These are phyloP conservation scores for Pelodiscus sinensis DNA, from an alignment of 2,113 vertebrate genomes.

Conservation along the genomic window DNA sequence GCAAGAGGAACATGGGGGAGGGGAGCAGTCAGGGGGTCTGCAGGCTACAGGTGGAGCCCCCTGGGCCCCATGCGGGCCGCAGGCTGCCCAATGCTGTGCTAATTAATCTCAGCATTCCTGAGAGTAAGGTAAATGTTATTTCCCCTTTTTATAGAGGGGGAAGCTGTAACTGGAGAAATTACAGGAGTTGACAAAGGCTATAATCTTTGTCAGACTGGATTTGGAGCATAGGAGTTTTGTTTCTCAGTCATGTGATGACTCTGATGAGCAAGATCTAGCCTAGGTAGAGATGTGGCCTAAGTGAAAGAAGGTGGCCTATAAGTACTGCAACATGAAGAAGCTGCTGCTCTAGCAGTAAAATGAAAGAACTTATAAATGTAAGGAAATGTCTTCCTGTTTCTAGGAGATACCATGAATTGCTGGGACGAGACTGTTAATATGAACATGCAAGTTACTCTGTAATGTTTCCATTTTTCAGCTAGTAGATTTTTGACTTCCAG, in stretches of 20 bases:
- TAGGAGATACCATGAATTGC: neutral
- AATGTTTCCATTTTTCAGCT: neutral
- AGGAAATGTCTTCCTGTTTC: neutral
- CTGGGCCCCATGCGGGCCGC: too few relatives aligned
- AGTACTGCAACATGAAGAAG: neutral
- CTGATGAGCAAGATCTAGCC: too few relatives aligned
- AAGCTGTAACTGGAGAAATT: neutral
- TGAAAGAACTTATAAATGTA: neutral
- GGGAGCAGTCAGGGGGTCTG: too few relatives aligned
- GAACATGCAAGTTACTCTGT: neutral
- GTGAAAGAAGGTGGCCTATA: neutral
- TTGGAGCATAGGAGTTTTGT: neutral
- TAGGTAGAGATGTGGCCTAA: too few relatives aligned
- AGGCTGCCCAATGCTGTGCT: neutral
- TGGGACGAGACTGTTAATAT: neutral
- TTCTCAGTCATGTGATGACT: neutral
- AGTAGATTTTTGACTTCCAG: neutral
- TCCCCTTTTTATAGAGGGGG: neutral
- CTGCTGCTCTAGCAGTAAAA: neutral
- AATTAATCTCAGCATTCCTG: neutral
- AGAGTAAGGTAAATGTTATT: neutral
- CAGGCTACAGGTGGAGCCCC: too few relatives aligned
- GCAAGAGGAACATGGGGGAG: too few relatives aligned
- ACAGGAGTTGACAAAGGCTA: neutral
- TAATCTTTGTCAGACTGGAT: neutral